These are phyloP conservation scores for Pachydiplax longipennis DNA, from an alignment of 2,888 invertebrate genomes.

Conservation along the genomic window DNA sequence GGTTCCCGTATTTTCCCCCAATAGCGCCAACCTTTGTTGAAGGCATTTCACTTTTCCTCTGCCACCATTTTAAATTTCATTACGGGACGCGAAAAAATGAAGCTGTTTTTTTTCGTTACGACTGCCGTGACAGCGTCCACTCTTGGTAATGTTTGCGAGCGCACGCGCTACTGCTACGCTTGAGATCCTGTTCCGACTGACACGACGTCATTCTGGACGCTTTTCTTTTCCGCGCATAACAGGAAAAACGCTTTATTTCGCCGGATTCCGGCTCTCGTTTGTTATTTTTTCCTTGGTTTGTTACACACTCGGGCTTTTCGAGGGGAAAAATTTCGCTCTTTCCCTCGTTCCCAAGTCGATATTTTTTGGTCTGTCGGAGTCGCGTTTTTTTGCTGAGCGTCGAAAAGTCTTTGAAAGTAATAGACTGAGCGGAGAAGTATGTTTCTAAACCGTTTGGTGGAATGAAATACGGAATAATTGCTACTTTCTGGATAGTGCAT, in stretches of 20 bases:
- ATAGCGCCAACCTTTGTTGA: not conserved
- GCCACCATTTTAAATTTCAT: slow-evolving; percentile 35
- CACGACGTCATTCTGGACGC: not conserved
- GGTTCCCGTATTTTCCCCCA: not conserved
- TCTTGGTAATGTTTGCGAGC: not conserved
- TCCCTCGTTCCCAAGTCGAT: too few relatives aligned
- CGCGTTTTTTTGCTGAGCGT: not conserved
- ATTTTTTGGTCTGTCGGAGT: not conserved
- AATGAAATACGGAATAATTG: too few relatives aligned
- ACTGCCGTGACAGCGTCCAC: slow-evolving; percentile 29
- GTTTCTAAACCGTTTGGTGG: too few relatives aligned
- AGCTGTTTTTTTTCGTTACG: not conserved
- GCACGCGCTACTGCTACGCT: not conserved
- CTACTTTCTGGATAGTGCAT: too few relatives aligned
- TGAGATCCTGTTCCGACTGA: not conserved
- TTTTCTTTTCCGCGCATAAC: not conserved
- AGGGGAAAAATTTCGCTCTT: not conserved
- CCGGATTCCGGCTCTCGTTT: not conserved
- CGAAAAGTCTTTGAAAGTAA: too few relatives aligned
- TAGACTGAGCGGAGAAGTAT: too few relatives aligned
- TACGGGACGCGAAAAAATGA: not conserved
- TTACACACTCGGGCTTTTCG: not conserved
- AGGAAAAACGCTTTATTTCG: not conserved
- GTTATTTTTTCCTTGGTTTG: not conserved
- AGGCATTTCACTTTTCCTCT: slow-evolving; percentile 41